Evolutionary conservation across 2,113 vertebrate species (phyloP).

Genomic region (Oryzias curvinotus): DNA sequence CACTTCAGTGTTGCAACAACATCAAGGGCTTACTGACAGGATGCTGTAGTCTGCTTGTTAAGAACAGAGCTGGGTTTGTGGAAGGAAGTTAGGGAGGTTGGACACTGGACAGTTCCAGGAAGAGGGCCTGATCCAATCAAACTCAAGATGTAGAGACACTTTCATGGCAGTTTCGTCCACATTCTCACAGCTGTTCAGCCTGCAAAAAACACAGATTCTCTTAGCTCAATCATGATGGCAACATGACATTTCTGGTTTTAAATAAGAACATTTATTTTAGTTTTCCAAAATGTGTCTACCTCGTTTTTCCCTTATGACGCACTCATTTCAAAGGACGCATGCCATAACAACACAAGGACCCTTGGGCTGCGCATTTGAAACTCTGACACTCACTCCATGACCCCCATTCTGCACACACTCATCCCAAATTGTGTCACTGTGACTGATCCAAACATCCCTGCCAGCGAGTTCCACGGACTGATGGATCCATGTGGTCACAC

Average conservation of each 20-base stretch:
- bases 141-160: conserved; percentile 39
- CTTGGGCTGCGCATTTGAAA: background rate
- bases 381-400: background rate
- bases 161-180: conserved; percentile 39
- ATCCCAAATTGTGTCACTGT: conserved; percentile 13
- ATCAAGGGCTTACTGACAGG: background rate
- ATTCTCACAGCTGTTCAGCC: conserved; percentile 36
- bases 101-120: conserved; percentile 55
- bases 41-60: background rate
- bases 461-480: conserved; percentile 35
- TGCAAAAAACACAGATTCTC: conserved; percentile 23
- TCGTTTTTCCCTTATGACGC: too few species aligned
- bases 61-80: background rate
- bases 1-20: too few species aligned
- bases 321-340: background rate
- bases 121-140: conserved; percentile 47
- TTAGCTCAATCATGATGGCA: background rate
- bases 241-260: too few species aligned
- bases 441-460: conserved; percentile 5
- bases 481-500: conserved; percentile 46
- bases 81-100: background rate
- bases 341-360: background rate
- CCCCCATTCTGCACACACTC: background rate
- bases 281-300: too few species aligned
- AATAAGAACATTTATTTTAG: too few species aligned